Evolutionary conservation across 2,797 vertebrate genomes (phyloP), one percentile per base, ranked within the genome.

Genomic region (Remorina albescens): DNA sequence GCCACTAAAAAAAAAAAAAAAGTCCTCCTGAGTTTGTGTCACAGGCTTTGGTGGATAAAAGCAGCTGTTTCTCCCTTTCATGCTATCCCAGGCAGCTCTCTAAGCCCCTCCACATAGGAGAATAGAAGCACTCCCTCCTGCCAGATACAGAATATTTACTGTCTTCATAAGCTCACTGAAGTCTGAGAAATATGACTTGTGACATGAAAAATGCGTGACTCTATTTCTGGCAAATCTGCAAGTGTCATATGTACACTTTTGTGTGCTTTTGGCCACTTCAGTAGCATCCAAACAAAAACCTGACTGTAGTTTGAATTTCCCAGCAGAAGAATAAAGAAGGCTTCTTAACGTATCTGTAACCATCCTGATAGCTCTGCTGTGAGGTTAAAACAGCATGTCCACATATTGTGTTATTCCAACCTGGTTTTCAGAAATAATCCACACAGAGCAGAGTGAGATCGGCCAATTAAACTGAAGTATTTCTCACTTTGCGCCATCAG

Each of bases 31-130:
- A 82, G 81, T 86, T 88, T 71, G 64, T 79, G 82, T 86, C 5
- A 44, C 73, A 76, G 68, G 71, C 74, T 80, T 79, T 74, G 82
- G 69, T 86, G 82, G 90, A 90, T 91, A 84, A 88, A 90, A 89
- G 87, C 80, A 85, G 73, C 81, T 83, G 83, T 87, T 91, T 89
- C 71, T 86, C 49, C 47, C 84, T 91, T 91, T 89, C 83, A 90
- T 81, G 87, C 76, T 67, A 62, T 76, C 77, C 75, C 63, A 77
- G 71, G 76, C 86, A 76, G 85, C 60, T 86, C 74, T 76, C 70
- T 85, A 89, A 92, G 81, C 83, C 75, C 69, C 77, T 80, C 67
- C 64, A 76, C 80, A 88, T 47, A 50, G 71, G 67, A 86, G 81
- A 83, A 79, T 37, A 68, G 64, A 83, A 66, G 55, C 74, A 75